phyloP scores from a whole-genome alignment of 2,797 vertebrate genomes.

The Silurus aristotelis region DNA sequence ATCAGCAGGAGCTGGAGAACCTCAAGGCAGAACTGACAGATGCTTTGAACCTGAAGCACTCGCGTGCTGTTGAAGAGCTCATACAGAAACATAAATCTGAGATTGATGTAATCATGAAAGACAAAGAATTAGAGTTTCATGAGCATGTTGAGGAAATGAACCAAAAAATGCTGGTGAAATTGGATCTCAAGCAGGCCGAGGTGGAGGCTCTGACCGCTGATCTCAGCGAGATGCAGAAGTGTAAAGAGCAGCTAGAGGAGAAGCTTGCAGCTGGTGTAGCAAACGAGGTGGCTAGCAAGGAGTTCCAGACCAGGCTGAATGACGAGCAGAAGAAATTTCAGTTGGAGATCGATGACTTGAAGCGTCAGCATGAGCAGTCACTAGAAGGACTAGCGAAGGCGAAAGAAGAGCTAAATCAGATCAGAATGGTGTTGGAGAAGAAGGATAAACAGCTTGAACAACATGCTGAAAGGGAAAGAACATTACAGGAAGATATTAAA shows the following conservation, averaged over 20 bases:
- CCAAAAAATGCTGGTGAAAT: slow-evolving; percentile 86
- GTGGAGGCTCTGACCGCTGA: slow-evolving; percentile 84
- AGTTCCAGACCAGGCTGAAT: slow-evolving; percentile 76
- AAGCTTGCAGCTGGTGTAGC: slow-evolving; percentile 71
- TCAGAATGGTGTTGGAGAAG: slow-evolving; percentile 79
- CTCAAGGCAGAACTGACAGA: slow-evolving; percentile 73
- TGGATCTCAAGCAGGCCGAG: slow-evolving; percentile 88
- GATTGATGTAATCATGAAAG: slow-evolving; percentile 76
- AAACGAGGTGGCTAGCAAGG: slow-evolving; percentile 64
- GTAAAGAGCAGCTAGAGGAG: slow-evolving; percentile 77
- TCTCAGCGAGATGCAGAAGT: slow-evolving; percentile 78
- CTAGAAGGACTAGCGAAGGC: slow-evolving; percentile 77
- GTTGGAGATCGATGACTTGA: slow-evolving; percentile 72
- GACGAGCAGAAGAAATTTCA: slow-evolving; percentile 76
- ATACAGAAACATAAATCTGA: slow-evolving; percentile 76
- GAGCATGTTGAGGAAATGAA: slow-evolving; percentile 90
- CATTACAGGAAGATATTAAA: slow-evolving; percentile 71
- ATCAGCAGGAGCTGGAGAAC: slow-evolving; percentile 79
- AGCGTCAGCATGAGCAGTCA: slow-evolving; percentile 77
- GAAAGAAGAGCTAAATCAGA: slow-evolving; percentile 81
- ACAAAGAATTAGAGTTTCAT: slow-evolving; percentile 84
- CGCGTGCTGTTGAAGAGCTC: slow-evolving; percentile 74
- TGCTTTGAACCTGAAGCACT: slow-evolving; percentile 73
- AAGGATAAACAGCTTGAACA: slow-evolving; percentile 80
- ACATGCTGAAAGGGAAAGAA: slow-evolving; percentile 65